Conservation (phyloP, 2,797 vertebrate species). For the Microctenopoma stevenorrisi region DNA sequence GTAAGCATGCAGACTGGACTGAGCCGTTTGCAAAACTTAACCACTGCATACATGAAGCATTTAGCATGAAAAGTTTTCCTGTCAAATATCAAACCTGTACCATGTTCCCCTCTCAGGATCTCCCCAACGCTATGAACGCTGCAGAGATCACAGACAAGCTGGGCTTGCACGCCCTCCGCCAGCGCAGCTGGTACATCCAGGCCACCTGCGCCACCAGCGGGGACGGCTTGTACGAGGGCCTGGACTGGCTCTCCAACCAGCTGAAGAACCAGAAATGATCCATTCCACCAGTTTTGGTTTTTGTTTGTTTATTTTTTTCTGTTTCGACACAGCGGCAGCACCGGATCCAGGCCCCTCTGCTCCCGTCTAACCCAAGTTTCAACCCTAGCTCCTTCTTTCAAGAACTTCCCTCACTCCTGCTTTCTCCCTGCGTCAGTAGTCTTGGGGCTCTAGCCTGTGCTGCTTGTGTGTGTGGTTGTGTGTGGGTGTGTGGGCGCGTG, state of each 20-base stretch:
- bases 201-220: constrained; percentile 89
- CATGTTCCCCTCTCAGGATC: constrained; percentile 72
- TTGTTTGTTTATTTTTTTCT: constrained; percentile 76
- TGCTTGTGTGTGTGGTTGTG: constrained; percentile 70
- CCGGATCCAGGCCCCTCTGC: constrained; percentile 75
- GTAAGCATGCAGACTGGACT: too few species aligned
- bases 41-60: too few species aligned
- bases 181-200: constrained; percentile 90
- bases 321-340: constrained; percentile 80
- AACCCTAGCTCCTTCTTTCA: constrained; percentile 66
- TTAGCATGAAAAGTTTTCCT: too few species aligned
- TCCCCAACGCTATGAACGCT: constrained; percentile 89
- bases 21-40: too few species aligned
- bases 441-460: constrained; percentile 79
- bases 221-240: constrained; percentile 88
- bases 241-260: constrained; percentile 91
- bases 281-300: constrained; percentile 77
- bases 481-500: constrained; percentile 38
- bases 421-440: constrained; percentile 55
- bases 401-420: constrained; percentile 62
- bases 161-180: constrained; percentile 85
- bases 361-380: constrained; percentile 59
- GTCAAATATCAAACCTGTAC: neutral
- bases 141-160: constrained; percentile 91
- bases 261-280: constrained; percentile 90